Base-by-base conservation (phyloP, 2,888 invertebrate species). In the Catotricha subobsoleta region DNA sequence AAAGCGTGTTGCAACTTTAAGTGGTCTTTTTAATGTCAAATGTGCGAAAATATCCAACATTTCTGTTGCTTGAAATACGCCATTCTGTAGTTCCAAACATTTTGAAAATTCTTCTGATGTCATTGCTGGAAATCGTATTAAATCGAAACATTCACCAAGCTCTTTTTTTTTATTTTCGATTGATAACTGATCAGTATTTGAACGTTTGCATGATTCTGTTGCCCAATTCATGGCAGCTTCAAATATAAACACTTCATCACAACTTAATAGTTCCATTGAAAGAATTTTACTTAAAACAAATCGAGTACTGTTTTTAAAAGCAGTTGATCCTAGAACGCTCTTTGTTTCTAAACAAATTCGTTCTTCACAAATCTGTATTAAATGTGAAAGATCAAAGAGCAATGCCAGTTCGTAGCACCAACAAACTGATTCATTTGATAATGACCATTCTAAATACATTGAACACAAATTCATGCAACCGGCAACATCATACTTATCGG, bases 111-210 rank as follows among this genome's bases (percentile, higher is more conserved):
- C 33, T 29, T 35, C 41, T 3, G 41, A 27, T 13, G 41, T 20
- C 41, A 41, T 41, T 19, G 41, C 23, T 20, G 41, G 41, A 29
- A 41, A 41, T n/a, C 41, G 41, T 10, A 41, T 35, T 8, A 21
- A 28, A 15, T 41, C 41, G 36, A 41, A 41, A 18, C 41, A 41
- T 29, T 27, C 18, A 2, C 41, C 41, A 10, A 41, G 35, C 21
- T 41, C 28, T 21, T 21, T 19, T 28, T 41, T 41, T n/a, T 19
- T 15, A 34, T 41, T 41, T 10, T 41, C 41, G 2, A 20, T 16
- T 10, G 28, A 36, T 13, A 27, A 18, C 13, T 31, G 23, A 27
- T 27, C 28, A n/a, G 36, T 41, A 8, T 27, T 25, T 27, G 35
- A 34, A 10, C 29, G 27, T 8, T 27, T 23, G 31, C 41, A 41